Percentiles rank a stretch among this genome's conserved stretches.
Conservation (phyloP, 2,113 vertebrate genomes). For the Corvus hawaiiensis region DNA sequence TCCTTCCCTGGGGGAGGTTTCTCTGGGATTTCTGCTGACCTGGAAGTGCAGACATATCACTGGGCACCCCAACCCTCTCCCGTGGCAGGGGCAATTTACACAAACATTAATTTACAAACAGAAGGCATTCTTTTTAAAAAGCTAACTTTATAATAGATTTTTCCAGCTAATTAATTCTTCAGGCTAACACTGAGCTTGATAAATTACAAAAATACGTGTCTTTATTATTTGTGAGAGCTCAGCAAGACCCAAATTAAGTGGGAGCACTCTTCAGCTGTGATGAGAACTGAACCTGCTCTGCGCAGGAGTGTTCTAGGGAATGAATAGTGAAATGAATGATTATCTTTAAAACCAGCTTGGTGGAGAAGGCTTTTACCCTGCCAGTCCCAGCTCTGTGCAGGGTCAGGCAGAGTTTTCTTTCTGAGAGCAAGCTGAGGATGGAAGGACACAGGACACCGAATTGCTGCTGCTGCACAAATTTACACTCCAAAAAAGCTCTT, state of each 20-base stretch:
- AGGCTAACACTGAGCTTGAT: not conserved
- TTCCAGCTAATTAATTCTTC: not conserved
- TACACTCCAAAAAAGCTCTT: not conserved
- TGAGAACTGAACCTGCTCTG: not conserved
- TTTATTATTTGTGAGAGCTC: not conserved
- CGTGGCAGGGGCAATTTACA: not conserved
- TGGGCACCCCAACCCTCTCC: not conserved
- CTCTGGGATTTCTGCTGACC: not conserved
- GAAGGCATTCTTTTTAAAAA: not conserved
- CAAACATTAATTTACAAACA: not conserved
- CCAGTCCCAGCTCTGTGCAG: not conserved
- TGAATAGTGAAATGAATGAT: not conserved
- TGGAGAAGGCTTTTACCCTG: not conserved
- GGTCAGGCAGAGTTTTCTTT: not conserved
- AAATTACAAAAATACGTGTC: not conserved
- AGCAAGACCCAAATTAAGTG: not conserved
- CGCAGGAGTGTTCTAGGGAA: not conserved
- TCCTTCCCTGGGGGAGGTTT: not conserved
- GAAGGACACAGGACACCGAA: not conserved
- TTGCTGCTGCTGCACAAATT: not conserved
- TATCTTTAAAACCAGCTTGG: not conserved
- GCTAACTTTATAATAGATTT: not conserved
- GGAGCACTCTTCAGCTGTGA: not conserved
- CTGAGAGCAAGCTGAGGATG: not conserved
- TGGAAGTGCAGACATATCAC: not conserved